These are phyloP conservation scores for Brenthis ino DNA, from an alignment of 2,888 invertebrate species.

Conservation along the genomic window DNA sequence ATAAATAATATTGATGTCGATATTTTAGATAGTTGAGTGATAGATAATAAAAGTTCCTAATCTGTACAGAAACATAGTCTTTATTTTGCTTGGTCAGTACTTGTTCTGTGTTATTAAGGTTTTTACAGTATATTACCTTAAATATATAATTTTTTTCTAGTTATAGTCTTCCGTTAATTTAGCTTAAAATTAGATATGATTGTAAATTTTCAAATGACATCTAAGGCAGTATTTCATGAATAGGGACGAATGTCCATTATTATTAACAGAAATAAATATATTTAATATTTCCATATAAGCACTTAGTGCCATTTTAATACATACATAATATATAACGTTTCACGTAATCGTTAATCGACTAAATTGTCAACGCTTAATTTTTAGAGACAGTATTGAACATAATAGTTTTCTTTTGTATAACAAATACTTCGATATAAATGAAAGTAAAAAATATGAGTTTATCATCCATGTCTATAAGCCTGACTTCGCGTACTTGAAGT, in stretches of 20 bases:
- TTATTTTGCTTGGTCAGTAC: conserved; percentile 54
- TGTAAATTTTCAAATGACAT: conserved; percentile 74
- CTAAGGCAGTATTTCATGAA: conserved; percentile 78
- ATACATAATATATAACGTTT: conserved; percentile 9
- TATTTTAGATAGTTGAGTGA: conserved; percentile 38
- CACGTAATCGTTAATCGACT: conserved; percentile 7
- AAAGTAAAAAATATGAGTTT: too few species aligned
- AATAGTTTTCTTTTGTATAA: not conserved
- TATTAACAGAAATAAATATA: conserved; percentile 50
- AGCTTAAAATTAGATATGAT: conserved; percentile 32
- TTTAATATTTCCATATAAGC: conserved; percentile 42
- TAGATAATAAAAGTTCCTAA: conserved; percentile 46
- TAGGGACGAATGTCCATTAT: conserved; percentile 50
- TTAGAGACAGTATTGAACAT: not conserved
- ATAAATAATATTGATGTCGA: not conserved
- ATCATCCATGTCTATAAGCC: too few species aligned
- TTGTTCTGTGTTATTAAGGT: conserved; percentile 43
- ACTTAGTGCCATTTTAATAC: conserved; percentile 43
- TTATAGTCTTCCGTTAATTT: conserved; percentile 33
- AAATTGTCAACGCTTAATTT: conserved; percentile 9
- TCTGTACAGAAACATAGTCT: conserved; percentile 35
- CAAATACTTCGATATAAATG: not conserved
- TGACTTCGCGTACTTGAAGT: too few species aligned
- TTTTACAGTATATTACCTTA: conserved; percentile 27
- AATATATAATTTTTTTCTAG: conserved; percentile 21